Base-by-base conservation (phyloP, 2,113 vertebrate genomes). In the Pagrus major region DNA sequence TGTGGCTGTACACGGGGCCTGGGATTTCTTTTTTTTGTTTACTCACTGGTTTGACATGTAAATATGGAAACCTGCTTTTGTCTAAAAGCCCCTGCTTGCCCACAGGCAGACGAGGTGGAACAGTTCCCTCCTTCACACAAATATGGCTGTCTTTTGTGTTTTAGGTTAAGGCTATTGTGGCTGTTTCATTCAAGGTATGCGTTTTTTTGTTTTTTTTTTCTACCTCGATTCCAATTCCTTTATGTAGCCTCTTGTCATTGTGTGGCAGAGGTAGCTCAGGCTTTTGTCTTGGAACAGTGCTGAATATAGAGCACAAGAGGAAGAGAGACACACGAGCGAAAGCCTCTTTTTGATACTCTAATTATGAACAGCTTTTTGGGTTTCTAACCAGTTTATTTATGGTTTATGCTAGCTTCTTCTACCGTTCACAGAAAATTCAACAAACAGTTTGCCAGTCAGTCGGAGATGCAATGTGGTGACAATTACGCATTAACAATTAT, bases 211-310 rank as follows among this genome's bases (percentile, higher is more conserved):
- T 67, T 35, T 55, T 44, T 59, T 71, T 39, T 52, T 20, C 51
- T 52, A 71, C 61, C 61, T 71, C 12, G 0, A 73, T 80, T 65
- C 64, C 61, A 81, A 54, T 71, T 76, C 61, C 44, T 88, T 85
- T 89, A 76, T 89, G 74, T 14, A 54, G 77, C 84, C 70, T 73
- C 56, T 85, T 86, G 91, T 89, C 84, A 90, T 75, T 86, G 74
- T 79, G 71, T 54, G 46, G 33, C 84, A 91, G 84, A 87, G 49
- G 58, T 49, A 49, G 80, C 79, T 85, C 68, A 82, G 31, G 81
- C 86, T 77, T 91, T 90, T 91, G 83, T 81, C 42, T 79, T 59
- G 29, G 35, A 85, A 72, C 47, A 33, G 46, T 76, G 39, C 59
- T 0, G 33, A 82, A 79, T 74, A 71, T 37, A 68, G 77, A 74